Conservation (phyloP, 2,113 vertebrate genomes). For the Shinisaurus crocodilurus region DNA sequence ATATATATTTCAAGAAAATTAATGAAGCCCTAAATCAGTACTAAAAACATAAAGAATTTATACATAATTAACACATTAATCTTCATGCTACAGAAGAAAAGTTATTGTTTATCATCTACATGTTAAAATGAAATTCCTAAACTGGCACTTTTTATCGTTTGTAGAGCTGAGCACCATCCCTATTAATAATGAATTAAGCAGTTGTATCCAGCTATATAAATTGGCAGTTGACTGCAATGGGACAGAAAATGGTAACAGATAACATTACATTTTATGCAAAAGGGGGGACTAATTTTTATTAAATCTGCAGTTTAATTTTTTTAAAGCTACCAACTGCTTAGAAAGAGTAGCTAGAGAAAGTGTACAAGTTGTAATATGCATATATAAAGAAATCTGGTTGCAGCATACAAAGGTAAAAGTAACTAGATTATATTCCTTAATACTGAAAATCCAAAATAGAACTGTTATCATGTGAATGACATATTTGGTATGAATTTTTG, state of each 20-base stretch:
- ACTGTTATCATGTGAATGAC: constrained; percentile 48
- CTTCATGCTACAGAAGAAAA: constrained; percentile 70
- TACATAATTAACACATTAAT: constrained; percentile 77
- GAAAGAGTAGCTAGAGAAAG: constrained; percentile 59
- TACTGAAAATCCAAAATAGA: constrained; percentile 55
- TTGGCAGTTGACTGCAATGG: constrained; percentile 73
- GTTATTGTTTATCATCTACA: constrained; percentile 71
- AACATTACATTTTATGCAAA: constrained; percentile 70
- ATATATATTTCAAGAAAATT: constrained; percentile 65
- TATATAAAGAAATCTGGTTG: constrained; percentile 40
- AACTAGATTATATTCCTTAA: constrained; percentile 47
- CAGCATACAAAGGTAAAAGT: constrained; percentile 48
- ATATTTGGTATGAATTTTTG: constrained; percentile 13
- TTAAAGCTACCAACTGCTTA: constrained; percentile 59
- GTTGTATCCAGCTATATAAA: constrained; percentile 74
- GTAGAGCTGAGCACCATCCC: constrained; percentile 69
- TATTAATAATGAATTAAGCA: constrained; percentile 79
- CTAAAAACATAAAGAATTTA: constrained; percentile 72
- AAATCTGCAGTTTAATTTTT: constrained; percentile 67
- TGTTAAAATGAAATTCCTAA: constrained; percentile 75
- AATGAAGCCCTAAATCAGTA: constrained; percentile 72
- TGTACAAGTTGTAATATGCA: constrained; percentile 23
- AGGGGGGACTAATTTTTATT: constrained; percentile 59
- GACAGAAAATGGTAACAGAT: constrained; percentile 68
- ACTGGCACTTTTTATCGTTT: constrained; percentile 73